Conservation (phyloP, 2,888 invertebrate genomes). For the Macrosiphum euphorbiae region DNA sequence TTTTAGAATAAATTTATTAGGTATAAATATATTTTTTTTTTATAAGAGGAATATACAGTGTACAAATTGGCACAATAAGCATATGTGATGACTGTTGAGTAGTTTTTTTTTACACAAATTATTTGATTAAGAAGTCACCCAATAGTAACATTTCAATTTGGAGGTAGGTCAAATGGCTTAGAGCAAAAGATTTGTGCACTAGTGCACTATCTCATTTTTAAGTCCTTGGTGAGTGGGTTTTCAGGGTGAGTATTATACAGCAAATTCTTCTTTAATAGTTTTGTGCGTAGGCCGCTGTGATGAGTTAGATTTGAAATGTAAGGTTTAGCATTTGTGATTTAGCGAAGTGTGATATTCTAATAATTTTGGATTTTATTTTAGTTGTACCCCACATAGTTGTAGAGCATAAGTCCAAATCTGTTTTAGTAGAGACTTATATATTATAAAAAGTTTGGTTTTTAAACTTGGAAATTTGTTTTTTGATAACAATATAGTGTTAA, state of each 20-base stretch:
- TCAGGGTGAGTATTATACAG: neutral
- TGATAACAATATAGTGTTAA: no score
- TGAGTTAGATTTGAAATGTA: neutral
- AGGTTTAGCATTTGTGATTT: neutral
- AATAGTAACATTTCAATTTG: neutral
- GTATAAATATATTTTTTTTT: slow-evolving; percentile 15
- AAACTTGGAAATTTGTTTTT: no score
- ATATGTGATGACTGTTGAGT: neutral
- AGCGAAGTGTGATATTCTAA: neutral
- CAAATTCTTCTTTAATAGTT: neutral
- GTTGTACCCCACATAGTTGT: no score
- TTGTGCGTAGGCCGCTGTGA: neutral
- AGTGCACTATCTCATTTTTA: neutral
- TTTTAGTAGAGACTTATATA: no score
- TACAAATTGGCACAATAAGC: neutral
- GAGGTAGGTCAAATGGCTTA: neutral
- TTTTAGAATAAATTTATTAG: slow-evolving; percentile 57
- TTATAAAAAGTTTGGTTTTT: no score
- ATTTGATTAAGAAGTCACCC: neutral
- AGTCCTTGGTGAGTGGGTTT: neutral
- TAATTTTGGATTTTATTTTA: neutral
- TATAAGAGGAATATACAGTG: neutral
- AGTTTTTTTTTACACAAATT: neutral
- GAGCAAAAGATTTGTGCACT: neutral
- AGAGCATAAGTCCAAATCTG: no score